Base-by-base conservation (phyloP, 2,113 vertebrate genomes). In the Sigmodon hispidus region DNA sequence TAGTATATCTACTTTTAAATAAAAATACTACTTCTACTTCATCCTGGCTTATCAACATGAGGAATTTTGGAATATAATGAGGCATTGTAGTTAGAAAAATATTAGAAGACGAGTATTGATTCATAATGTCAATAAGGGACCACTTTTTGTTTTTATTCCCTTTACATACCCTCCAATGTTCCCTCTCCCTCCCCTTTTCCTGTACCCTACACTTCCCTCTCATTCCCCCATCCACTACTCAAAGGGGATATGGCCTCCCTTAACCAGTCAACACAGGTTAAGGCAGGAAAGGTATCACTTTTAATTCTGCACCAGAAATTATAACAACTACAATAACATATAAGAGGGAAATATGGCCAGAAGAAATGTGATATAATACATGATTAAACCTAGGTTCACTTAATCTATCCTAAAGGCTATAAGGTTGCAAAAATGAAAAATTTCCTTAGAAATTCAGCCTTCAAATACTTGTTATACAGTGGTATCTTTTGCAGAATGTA, bases 1-100 rank as follows among this genome's bases (percentile, higher is more conserved):
- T 0, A 8, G 26, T 36, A 11, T 57, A 95, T 93, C 65, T 97
- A 22, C 36, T 89, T 92, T 86, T 73, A 90, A 93, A 81, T 75
- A 3, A 61, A 90, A 70, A 92, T 61, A 11, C 29, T 88, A 61
- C 83, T 70, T 69, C 34, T 36, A 19, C 17, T 94, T 94, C 16
- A 94, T 88, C 40, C 13, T 61, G 43, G 48, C 3, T 94, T 90
- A 70, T 83, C 24, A 83, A 75, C 16, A 57, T 48, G 52, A 63
- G 31, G 77, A 84, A 69, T 76, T 87, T 96, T 48, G 76, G 31
- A 24, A 52, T 48, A 77, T 9, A 22, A 80, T 16, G 48, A 26
- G 22, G 48, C 88, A 29, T 76, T 70, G 48, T 45, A 21, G 9
- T 65, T 96, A 13, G n/a, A 83, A 87, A 96, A 52, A 85, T 80